phyloP scores from a whole-genome alignment of 2,888 invertebrate genomes.

The Spodoptera exigua region DNA sequence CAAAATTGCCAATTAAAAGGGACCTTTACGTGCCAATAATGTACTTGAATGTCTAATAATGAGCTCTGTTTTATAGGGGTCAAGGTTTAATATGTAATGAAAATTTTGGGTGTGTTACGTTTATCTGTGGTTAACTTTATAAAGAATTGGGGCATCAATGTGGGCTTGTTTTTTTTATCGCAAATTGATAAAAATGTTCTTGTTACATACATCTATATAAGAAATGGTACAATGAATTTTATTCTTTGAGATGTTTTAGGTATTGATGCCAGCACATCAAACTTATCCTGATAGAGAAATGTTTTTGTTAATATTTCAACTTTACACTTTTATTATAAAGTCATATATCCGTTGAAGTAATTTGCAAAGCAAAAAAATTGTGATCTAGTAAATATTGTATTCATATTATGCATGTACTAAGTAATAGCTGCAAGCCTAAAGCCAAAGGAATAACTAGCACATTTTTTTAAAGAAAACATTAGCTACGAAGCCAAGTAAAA shows the following conservation, averaged over 20 bases:
- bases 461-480: no score
- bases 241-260: not conserved
- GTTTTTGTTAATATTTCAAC: no score
- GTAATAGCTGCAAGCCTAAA: no score
- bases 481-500: no score
- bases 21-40: slow-evolving; percentile 28
- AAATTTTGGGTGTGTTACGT: slow-evolving; percentile 7
- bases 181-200: slow-evolving; percentile 19
- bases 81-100: slow-evolving; percentile 12
- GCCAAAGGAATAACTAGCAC: no score
- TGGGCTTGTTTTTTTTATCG: slow-evolving; percentile 41
- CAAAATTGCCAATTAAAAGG: slow-evolving; percentile 47
- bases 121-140: slow-evolving; percentile 21
- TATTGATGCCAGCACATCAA: no score
- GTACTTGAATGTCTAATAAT: slow-evolving; percentile 35
- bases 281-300: no score
- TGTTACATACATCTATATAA: not conserved
- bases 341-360: no score
- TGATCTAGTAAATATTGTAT: no score
- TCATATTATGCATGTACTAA: no score
- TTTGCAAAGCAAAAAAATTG: no score
- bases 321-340: no score
- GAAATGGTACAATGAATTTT: not conserved
- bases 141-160: slow-evolving; percentile 37
- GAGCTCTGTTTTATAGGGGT: slow-evolving; percentile 30